Percentiles rank a stretch among this genome's conserved stretches.
Conservation (phyloP, 2,888 invertebrate genomes). For the Drosophila ustulata region DNA sequence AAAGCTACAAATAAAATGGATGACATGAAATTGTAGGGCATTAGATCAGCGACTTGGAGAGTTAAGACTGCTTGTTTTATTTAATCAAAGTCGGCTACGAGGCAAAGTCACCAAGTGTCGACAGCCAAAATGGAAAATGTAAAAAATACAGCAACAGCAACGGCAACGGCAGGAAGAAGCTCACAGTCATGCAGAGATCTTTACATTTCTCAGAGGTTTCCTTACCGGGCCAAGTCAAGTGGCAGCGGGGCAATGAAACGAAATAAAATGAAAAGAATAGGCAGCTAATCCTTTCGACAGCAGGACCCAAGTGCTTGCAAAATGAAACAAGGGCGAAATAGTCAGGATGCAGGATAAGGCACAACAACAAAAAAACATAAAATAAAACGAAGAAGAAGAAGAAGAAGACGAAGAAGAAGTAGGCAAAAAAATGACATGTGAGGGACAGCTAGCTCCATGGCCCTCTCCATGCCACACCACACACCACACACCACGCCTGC, state of each 20-base stretch:
- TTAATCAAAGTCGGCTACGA: slow-evolving; percentile 35
- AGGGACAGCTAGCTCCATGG: slow-evolving; percentile 41
- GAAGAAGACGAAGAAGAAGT: background rate
- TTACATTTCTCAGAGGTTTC: slow-evolving; percentile 24
- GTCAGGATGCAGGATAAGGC: background rate
- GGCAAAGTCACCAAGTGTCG: slow-evolving; percentile 20
- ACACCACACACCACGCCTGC: background rate
- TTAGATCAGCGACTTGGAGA: background rate
- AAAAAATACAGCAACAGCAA: background rate
- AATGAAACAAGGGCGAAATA: slow-evolving; percentile 33
- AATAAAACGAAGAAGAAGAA: background rate
- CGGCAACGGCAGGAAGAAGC: background rate
- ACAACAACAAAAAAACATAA: background rate
- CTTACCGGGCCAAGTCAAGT: slow-evolving; percentile 32
- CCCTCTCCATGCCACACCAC: background rate
- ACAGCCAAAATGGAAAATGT: slow-evolving; percentile 14
- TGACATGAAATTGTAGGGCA: background rate
- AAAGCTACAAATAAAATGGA: no score
- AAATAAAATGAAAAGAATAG: slow-evolving; percentile 41
- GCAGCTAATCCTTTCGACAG: slow-evolving; percentile 44
- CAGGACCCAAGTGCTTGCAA: slow-evolving; percentile 25
- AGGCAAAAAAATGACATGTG: slow-evolving; percentile 36
- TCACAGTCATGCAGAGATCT: slow-evolving; percentile 6
- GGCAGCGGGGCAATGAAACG: slow-evolving; percentile 38
- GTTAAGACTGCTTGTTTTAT: slow-evolving; percentile 12